Evolutionary conservation across 2,797 vertebrate species (phyloP).

Genomic region (Adelosebastes latens): DNA sequence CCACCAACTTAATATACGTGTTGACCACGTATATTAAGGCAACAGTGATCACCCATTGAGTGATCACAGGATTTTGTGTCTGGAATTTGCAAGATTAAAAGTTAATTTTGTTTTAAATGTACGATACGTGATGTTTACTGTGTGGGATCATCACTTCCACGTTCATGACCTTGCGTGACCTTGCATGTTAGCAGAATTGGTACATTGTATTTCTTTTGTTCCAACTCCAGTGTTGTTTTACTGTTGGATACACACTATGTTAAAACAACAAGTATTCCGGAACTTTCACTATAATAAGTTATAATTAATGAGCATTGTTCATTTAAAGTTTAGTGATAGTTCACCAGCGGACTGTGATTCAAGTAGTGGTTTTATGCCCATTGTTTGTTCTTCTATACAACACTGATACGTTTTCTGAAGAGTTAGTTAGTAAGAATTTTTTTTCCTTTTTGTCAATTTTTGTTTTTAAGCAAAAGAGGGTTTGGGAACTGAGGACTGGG

Average conservation of each 20-base stretch:
- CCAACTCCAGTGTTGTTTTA: not conserved
- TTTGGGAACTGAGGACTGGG: not conserved
- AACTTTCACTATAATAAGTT: not conserved
- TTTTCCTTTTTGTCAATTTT: not conserved
- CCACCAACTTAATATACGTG: rapidly evolving
- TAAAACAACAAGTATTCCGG: not conserved
- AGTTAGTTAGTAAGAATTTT: not conserved
- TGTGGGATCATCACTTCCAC: not conserved
- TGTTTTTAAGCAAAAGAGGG: not conserved
- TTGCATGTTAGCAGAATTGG: not conserved
- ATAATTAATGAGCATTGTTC: not conserved
- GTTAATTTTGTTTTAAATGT: not conserved
- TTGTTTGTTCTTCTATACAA: not conserved
- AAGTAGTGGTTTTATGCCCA: not conserved
- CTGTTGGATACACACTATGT: not conserved
- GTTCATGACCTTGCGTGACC: not conserved
- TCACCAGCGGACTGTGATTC: not conserved
- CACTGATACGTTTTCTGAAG: not conserved
- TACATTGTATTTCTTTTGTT: not conserved
- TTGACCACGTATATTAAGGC: not conserved
- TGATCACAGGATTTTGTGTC: not conserved
- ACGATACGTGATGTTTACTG: not conserved
- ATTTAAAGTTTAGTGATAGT: not conserved
- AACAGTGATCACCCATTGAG: not conserved
- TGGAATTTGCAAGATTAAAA: not conserved